Evolutionary conservation across 1,140 invertebrate species (phyloP).

Genomic region (Coenobita brevimanus): DNA sequence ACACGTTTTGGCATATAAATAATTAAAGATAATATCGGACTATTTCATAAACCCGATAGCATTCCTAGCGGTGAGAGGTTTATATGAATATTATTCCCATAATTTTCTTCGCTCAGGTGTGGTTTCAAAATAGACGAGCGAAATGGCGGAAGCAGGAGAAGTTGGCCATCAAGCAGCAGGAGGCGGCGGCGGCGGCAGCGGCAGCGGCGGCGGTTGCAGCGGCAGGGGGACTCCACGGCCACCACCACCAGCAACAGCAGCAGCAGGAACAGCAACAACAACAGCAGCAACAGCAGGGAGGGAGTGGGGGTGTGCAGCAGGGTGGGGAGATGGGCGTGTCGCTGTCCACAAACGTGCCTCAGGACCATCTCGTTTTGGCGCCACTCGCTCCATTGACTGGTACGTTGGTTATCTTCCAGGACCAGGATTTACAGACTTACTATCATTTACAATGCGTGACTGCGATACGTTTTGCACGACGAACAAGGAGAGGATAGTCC

Average conservation of each 20-base stretch:
- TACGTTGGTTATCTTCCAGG: not conserved
- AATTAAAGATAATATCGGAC: too few species aligned
- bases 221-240: not conserved
- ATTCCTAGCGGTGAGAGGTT: too few species aligned
- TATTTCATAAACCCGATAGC: too few species aligned
- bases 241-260: not conserved
- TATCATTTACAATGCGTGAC: not conserved
- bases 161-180: constrained; percentile 72
- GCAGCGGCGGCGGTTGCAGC: constrained; percentile 2
- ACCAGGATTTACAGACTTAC: not conserved
- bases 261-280: constrained; percentile 23
- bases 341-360: not conserved
- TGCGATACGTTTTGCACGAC: not conserved
- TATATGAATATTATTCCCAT: too few species aligned
- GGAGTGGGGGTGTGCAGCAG: not conserved
- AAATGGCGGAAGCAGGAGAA: constrained; percentile 97
- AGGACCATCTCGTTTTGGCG: constrained; percentile 9
- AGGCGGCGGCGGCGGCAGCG: constrained; percentile 38
- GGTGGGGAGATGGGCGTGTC: not conserved
- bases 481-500: too few species aligned
- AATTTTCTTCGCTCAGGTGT: constrained; percentile 82
- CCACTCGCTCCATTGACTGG: constrained; percentile 9
- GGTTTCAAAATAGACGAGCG: constrained; percentile 93
- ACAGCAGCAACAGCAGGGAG: not conserved
- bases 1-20: too few species aligned